These are phyloP conservation scores for Octomys mimax DNA, from an alignment of 2,797 vertebrate genomes.

Conservation along the genomic window DNA sequence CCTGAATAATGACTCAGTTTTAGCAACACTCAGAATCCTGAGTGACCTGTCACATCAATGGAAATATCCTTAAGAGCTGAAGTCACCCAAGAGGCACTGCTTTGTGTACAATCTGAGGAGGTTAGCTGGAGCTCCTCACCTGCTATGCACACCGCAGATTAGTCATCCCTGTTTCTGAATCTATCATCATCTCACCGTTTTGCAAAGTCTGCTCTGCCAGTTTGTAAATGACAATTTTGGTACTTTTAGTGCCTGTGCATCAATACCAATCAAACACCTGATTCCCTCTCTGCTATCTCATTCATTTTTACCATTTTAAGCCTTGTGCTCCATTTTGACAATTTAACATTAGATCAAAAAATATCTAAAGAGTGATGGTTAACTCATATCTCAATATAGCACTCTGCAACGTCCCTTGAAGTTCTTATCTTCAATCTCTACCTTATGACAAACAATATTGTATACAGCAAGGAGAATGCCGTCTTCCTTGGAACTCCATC, in stretches of 20 bases:
- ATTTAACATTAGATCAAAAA: background rate
- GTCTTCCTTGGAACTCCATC: background rate
- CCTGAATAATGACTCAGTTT: background rate
- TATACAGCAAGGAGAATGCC: background rate
- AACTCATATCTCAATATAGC: background rate
- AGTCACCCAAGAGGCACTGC: background rate
- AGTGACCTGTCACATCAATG: background rate
- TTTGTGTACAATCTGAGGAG: constrained; percentile 22
- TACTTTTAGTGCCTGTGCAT: background rate
- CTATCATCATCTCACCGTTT: constrained; percentile 34
- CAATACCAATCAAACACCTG: background rate
- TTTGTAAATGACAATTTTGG: constrained; percentile 27
- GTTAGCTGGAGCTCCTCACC: background rate
- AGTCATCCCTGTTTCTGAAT: constrained; percentile 34
- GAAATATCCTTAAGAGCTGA: constrained; percentile 23
- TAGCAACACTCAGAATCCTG: constrained; percentile 35
- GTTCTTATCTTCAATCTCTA: background rate
- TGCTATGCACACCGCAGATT: background rate
- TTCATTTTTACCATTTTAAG: background rate
- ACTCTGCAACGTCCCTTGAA: background rate
- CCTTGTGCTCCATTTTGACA: background rate
- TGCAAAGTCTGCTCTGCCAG: background rate
- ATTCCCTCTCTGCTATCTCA: background rate
- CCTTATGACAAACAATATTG: background rate
- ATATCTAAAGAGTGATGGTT: background rate